A percentile compares a stretch with the other conserved stretches of the same genome.
These are phyloP conservation scores for Neoniphon sammara DNA, from an alignment of 2,797 vertebrate species.

Conservation along the genomic window DNA sequence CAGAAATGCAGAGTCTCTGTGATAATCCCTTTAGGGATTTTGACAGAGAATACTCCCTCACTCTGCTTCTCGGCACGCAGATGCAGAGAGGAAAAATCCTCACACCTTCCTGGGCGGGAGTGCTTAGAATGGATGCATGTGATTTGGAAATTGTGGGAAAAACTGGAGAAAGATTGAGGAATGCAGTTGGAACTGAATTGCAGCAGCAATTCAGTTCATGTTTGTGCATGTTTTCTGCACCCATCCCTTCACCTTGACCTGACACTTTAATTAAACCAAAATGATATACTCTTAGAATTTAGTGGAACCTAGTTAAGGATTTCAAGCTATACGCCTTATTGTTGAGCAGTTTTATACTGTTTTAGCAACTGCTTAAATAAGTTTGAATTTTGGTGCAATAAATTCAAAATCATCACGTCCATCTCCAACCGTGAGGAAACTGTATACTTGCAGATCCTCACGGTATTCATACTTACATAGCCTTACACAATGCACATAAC, in stretches of 20 bases:
- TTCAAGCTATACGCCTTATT: conserved; percentile 32
- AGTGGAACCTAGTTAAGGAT: conserved; percentile 1
- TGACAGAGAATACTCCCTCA: conserved; percentile 57
- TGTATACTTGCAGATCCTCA: conserved; percentile 15
- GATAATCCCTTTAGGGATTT: conserved; percentile 75
- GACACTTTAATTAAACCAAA: conserved; percentile 32
- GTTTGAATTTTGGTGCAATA: conserved; percentile 5
- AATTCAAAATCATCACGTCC: conserved; percentile 27
- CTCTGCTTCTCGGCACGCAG: conserved; percentile 49
- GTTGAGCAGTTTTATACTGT: not conserved
- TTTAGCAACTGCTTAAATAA: conserved; percentile 1
- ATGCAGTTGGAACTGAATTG: not conserved
- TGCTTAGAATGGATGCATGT: not conserved
- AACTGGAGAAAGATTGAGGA: not conserved
- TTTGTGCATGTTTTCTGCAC: conserved; percentile 2
- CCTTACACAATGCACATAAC: conserved; percentile 44
- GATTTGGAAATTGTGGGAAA: not conserved
- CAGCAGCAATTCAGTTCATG: no score
- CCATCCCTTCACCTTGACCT: conserved; percentile 4
- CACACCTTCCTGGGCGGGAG: conserved; percentile 33
- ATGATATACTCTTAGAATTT: not conserved
- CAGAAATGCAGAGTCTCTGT: conserved; percentile 64
- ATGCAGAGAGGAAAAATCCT: conserved; percentile 33
- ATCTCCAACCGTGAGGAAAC: conserved; percentile 11
- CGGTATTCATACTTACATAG: conserved; percentile 23